Conservation (phyloP, 2,888 invertebrate genomes). For the Erebia aethiops region DNA sequence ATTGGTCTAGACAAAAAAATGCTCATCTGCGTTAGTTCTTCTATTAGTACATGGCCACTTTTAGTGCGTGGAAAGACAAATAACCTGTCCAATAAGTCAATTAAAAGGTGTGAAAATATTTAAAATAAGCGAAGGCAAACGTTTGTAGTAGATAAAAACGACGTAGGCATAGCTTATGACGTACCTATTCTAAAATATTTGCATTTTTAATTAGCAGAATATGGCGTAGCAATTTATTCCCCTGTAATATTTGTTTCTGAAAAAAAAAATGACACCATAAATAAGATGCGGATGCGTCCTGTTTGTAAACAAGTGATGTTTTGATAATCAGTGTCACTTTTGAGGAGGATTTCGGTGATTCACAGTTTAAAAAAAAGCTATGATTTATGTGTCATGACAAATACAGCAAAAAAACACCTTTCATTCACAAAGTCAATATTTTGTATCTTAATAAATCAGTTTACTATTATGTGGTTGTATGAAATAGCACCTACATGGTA, state of each 20-base stretch:
- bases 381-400: background rate
- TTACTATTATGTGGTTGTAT: background rate
- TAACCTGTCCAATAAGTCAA: background rate
- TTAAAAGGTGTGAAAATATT: background rate
- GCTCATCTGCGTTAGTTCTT: too few relatives aligned
- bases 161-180: too few relatives aligned
- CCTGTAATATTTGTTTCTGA: too few relatives aligned
- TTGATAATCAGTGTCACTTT: too few relatives aligned
- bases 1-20: too few relatives aligned
- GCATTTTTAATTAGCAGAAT: too few relatives aligned
- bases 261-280: too few relatives aligned
- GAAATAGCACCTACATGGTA: conserved; percentile 2
- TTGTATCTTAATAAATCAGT: background rate
- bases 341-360: background rate
- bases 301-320: too few relatives aligned
- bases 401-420: background rate
- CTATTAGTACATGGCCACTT: too few relatives aligned
- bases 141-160: background rate
- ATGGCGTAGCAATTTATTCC: too few relatives aligned
- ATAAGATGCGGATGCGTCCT: too few relatives aligned
- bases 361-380: background rate
- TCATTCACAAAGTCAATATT: background rate
- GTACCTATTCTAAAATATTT: too few relatives aligned
- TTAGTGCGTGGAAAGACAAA: background rate
- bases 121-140: conserved; percentile 2